Percentiles rank a stretch among this genome's conserved stretches.
These are phyloP conservation scores for Apteryx owenii DNA, from an alignment of 2,113 vertebrate species.

Conservation along the genomic window DNA sequence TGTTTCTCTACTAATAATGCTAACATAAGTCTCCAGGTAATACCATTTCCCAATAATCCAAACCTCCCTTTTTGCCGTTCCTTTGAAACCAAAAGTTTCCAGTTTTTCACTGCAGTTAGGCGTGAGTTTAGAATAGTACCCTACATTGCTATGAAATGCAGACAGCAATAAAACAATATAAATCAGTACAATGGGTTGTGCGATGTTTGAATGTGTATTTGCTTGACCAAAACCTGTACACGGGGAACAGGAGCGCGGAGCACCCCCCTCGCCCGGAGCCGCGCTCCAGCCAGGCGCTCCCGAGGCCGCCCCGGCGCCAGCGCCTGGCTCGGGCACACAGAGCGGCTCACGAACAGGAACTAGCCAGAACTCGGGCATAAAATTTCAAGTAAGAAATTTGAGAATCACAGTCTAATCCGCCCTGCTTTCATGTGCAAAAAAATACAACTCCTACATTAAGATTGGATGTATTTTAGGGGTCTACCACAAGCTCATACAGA, in stretches of 20 bases:
- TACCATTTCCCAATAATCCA: not conserved
- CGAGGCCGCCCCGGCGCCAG: not conserved
- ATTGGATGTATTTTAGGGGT: not conserved
- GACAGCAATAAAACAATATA: not conserved
- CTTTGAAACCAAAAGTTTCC: not conserved
- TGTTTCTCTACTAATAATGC: not conserved
- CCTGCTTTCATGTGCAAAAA: not conserved
- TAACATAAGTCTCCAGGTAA: not conserved
- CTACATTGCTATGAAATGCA: not conserved
- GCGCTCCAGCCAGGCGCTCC: not conserved
- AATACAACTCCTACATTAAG: not conserved
- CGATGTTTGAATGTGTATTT: not conserved
- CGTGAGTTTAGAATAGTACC: not conserved
- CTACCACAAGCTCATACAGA: not conserved
- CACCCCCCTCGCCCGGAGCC: too few relatives aligned
- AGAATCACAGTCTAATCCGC: not conserved
- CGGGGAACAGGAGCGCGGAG: not conserved
- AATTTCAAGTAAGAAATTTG: not conserved
- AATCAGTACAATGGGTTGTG: not conserved
- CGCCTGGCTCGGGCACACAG: not conserved
- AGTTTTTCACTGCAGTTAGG: not conserved
- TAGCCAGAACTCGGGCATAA: not conserved
- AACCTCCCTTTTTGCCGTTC: not conserved
- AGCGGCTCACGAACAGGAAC: not conserved
- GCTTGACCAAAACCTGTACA: not conserved